These are phyloP conservation scores for Aleiodes alternator DNA, from an alignment of 2,888 invertebrate species.

Conservation along the genomic window DNA sequence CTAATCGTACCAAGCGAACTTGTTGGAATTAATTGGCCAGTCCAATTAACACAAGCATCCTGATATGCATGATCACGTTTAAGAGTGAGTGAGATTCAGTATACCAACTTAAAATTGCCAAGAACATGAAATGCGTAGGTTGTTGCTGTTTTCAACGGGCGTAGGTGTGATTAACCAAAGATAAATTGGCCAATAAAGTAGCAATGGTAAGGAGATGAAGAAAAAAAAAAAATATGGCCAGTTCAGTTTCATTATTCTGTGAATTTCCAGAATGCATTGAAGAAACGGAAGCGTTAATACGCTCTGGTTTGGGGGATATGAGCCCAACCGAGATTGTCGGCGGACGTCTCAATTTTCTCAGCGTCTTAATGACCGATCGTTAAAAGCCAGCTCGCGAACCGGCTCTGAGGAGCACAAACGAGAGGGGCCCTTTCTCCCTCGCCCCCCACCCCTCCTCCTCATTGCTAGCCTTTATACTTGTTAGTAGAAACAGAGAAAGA, in stretches of 20 bases:
- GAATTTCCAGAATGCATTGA: conserved; percentile 19
- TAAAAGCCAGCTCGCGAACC: conserved; percentile 69
- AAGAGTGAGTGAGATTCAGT: conserved; percentile 12
- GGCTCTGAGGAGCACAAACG: conserved; percentile 60
- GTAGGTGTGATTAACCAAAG: conserved; percentile 31
- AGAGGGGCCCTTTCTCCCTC: conserved; percentile 43
- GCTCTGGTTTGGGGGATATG: conserved; percentile 64
- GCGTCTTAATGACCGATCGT: conserved; percentile 72
- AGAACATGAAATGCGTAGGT: conserved; percentile 45
- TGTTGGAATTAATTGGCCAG: conserved; percentile 74
- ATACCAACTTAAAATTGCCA: too few species aligned
- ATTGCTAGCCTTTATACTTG: not conserved
- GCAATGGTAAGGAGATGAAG: not conserved
- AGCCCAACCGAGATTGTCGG: conserved; percentile 60
- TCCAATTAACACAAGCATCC: conserved; percentile 68
- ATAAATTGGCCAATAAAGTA: conserved; percentile 7
- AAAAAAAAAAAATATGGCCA: not conserved
- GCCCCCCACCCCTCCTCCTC: conserved; percentile 25
- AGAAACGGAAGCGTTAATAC: conserved; percentile 56
- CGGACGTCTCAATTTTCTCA: conserved; percentile 73
- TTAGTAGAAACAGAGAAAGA: not conserved
- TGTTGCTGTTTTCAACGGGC: conserved; percentile 35
- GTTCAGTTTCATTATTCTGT: conserved; percentile 17
- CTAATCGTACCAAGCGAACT: conserved; percentile 72
- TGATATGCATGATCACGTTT: conserved; percentile 57